Base-by-base conservation (phyloP, 2,888 invertebrate genomes). In the Tromatobia lineatoria region DNA sequence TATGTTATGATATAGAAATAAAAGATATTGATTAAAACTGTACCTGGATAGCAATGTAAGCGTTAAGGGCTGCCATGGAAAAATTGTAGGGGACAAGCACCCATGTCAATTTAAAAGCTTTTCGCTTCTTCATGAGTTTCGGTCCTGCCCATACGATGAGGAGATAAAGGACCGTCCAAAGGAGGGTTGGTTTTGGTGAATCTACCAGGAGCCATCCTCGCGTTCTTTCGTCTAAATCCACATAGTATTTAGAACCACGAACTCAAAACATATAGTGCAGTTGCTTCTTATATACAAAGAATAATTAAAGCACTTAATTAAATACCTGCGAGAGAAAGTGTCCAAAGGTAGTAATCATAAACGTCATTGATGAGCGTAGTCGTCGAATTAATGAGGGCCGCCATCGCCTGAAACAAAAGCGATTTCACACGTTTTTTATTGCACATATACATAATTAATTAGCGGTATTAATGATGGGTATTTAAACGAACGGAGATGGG, bases 171-270 rank as follows among this genome's bases (percentile, higher is more conserved):
- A 95, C 85, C 13, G 97, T 96, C 92, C 97, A 96, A 23, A 96
- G 89, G 6, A 96, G 90, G 6, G 97, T 97, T 0, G 97, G 97
- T 78, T 95, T 92, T 0, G 97, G 97, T 0, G 98, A 98, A 89
- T 97, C 97, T 78, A 98, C 98, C 89, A 98, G 94, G 0, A 96
- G 96, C 98, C 98, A 98, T 94, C 97, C 97, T 95, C 96, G 96
- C 45, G 98, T 97, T 91, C 98, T 95, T 87, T 95, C 94, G 93
- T 98, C 98, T 97, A 94, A 13, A 95, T 95, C 29, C 2, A 18
- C 18, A 45, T 15, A 13, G 2, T 42, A 18, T 66, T 64, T 64
- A 38, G 20, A 25, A 20, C n/a, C n/a, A 50, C n/a, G n/a, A 18
- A 50, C 8, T 50, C n/a, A 6, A 4, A 50, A 54, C 23, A 7